Percentiles rank a stretch among this genome's conserved stretches.
Evolutionary conservation across 2,797 vertebrate species (phyloP).

Genomic region (Cuculus canorus): DNA sequence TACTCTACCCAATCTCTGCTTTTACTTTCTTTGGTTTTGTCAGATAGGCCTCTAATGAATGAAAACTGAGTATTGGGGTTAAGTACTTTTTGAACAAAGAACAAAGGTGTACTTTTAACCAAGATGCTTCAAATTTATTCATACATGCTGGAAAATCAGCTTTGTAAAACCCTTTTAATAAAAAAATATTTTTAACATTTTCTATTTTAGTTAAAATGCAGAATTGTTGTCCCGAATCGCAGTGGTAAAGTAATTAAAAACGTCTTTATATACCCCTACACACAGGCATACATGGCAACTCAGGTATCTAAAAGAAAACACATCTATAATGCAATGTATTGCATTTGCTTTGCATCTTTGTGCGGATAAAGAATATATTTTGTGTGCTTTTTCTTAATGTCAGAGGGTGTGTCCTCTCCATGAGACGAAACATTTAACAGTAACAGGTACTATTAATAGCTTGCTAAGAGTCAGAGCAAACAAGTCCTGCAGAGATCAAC

Average conservation of each 20-base stretch:
- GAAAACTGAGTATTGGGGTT: background rate
- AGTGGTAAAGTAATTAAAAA: background rate
- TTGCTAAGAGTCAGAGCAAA: background rate
- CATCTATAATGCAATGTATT: background rate
- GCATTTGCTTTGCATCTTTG: background rate
- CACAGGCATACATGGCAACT: background rate
- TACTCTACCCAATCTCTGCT: background rate
- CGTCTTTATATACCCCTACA: background rate
- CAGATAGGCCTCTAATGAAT: background rate
- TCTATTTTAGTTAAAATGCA: background rate
- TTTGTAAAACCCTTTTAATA: background rate
- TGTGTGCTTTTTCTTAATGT: background rate
- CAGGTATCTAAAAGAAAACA: background rate
- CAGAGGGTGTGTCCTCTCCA: background rate
- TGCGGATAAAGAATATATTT: background rate
- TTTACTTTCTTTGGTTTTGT: background rate
- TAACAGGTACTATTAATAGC: background rate
- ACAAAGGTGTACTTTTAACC: background rate
- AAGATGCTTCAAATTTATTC: background rate
- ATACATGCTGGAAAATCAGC: background rate
- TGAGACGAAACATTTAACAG: background rate
- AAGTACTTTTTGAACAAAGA: background rate
- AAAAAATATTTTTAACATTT: conserved; percentile 11
- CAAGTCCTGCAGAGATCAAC: background rate
- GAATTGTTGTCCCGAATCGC: background rate